A percentile compares a stretch with the other conserved stretches of the same genome.
phyloP scores from a whole-genome alignment of 2,797 vertebrate species.

The Arnoldichthys spilopterus region DNA sequence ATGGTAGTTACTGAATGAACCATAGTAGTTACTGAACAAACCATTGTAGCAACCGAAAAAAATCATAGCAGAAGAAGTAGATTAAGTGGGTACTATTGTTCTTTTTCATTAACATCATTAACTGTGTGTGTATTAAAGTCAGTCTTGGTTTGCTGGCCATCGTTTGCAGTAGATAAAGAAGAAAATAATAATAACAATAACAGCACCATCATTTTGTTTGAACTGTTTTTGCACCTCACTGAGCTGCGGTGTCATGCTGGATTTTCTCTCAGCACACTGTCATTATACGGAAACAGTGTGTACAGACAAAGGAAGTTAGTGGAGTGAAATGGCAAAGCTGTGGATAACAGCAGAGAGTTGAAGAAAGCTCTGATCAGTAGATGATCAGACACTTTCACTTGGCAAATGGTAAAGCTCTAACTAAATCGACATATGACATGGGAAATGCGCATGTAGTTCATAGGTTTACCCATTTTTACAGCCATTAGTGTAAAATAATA shows the following conservation, averaged over 20 bases:
- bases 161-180: background rate
- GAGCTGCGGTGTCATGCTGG: background rate
- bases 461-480: no score
- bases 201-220: background rate
- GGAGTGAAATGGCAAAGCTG: background rate
- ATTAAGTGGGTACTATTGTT: background rate
- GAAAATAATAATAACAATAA: background rate
- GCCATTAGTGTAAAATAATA: no score
- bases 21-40: background rate
- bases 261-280: background rate
- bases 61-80: background rate
- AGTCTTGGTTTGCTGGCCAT: background rate
- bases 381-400: no score
- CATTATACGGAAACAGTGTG: background rate
- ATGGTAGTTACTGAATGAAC: background rate
- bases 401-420: no score
- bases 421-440: no score
- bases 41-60: no score
- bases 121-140: background rate
- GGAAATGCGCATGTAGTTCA: no score
- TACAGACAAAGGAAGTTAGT: constrained; percentile 5
- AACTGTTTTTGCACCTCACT: background rate
- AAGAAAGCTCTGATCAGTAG: no score
- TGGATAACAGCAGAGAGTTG: background rate
- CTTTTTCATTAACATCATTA: background rate